Base-by-base conservation (phyloP, 2,113 vertebrate genomes). In the Coracopsis vasa region DNA sequence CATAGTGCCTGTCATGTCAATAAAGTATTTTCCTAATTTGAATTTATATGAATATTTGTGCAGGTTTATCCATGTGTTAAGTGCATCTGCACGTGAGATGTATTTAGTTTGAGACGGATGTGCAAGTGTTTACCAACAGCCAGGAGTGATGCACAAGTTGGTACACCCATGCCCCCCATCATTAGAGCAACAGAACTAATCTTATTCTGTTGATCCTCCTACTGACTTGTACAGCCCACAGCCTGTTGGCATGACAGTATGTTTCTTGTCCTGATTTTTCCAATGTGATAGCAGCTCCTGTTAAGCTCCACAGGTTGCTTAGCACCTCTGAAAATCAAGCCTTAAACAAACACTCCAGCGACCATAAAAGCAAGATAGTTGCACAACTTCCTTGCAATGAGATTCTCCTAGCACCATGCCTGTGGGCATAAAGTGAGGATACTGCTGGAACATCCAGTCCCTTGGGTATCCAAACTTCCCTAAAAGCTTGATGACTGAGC, bases 1-100 rank as follows among this genome's bases (percentile, higher is more conserved):
- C 27, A 9, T 2, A 61, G 44, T 21, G 71, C 88, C 61, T 95
- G 92, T 92, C 92, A 58, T 21, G 42, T 83, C 90, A 86, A 86
- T 64, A 67, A 67, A 86, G 71, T 47, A 35, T 90, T 60, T 50
- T 67, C 45, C 71, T 83, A 47, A 90, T 95, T 64, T 92, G 94
- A 78, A 96, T 96, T 82, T 94, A 54, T 73, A 42, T 25, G 79
- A 80, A 80, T 39, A 6, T 80, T 94, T 94, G 75, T 93, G 94
- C 50, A 39, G 82, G 72, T 80, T 90, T 80, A 78, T 39, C 92
- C 78, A 20, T 45, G 85, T 92, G 82, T n/a, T n/a, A 58, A 90
- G 66, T 85, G 84, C n/a, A 88, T 88, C 95, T 92, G 93, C 8
- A 25, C 24, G 66, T 1, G 37, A 75, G 87, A 53, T 56, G 41